Evolutionary conservation across 2,888 invertebrate genomes (phyloP).

Genomic region (Andrena minutula): DNA sequence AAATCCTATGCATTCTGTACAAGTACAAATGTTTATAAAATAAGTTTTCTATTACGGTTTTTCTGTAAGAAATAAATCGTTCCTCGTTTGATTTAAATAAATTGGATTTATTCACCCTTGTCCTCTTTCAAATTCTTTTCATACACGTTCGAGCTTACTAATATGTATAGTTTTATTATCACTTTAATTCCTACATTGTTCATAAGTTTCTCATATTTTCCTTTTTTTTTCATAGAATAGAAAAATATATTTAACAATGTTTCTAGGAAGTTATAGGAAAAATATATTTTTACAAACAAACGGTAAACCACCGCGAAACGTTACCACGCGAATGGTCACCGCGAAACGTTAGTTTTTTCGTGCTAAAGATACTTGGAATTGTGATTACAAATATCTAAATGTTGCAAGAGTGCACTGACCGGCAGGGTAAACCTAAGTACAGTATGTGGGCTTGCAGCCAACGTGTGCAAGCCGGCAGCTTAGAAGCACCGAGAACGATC

Average conservation of each 20-base stretch:
- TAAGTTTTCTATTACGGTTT: slow-evolving; percentile 15
- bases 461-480: slow-evolving; percentile 11
- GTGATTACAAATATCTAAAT: slow-evolving; percentile 16
- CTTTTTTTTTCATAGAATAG: not conserved
- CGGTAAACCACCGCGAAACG: not conserved
- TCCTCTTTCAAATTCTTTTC: not conserved
- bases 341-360: not conserved
- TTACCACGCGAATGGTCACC: not conserved
- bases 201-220: not conserved
- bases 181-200: too few species aligned
- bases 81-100: slow-evolving; percentile 6
- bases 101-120: not conserved
- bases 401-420: slow-evolving; percentile 22
- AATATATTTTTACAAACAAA: not conserved
- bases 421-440: slow-evolving; percentile 10
- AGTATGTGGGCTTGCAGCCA: slow-evolving; percentile 38
- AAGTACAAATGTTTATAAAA: slow-evolving; percentile 22
- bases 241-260: too few species aligned
- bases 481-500: slow-evolving; percentile 46
- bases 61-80: slow-evolving; percentile 20
- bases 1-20: not conserved
- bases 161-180: too few species aligned
- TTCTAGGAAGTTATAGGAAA: not conserved
- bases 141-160: too few species aligned
- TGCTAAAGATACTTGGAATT: not conserved